A percentile compares a stretch with the other conserved stretches of the same genome.
Conservation (phyloP, 2,888 invertebrate species). For the Idaea biselata region DNA sequence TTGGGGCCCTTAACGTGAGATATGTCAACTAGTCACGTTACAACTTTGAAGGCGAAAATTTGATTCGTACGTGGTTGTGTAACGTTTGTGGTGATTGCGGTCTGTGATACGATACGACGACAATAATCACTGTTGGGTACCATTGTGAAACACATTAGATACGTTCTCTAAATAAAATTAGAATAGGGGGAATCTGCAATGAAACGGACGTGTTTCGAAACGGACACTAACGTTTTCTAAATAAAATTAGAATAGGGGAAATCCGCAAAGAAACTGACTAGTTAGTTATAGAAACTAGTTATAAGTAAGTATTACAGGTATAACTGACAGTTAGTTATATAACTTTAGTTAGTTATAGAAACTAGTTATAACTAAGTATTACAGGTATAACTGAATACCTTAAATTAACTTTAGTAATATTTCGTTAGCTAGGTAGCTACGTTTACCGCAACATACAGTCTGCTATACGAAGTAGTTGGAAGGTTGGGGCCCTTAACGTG, state of each 20-base stretch:
- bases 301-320: neutral
- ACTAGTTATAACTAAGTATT: neutral
- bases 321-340: conserved; percentile 27
- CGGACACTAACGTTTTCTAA: too few relatives aligned
- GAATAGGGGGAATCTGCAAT: too few relatives aligned
- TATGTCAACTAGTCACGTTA: conserved; percentile 50
- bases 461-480: conserved; percentile 15
- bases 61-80: conserved; percentile 29
- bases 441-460: neutral
- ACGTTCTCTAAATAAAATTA: neutral
- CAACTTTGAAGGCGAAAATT: conserved; percentile 42
- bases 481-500: conserved; percentile 35
- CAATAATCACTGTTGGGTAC: conserved; percentile 10
- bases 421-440: neutral
- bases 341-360: too few relatives aligned
- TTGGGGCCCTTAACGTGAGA: conserved; percentile 38
- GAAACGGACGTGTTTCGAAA: too few relatives aligned
- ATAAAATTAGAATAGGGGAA: too few relatives aligned
- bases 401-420: neutral
- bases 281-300: too few relatives aligned
- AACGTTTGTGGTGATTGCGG: conserved; percentile 24
- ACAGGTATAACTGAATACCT: conserved; percentile 22
- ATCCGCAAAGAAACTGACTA: too few relatives aligned
- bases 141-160: neutral
- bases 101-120: conserved; percentile 17